Evolutionary conservation across 2,888 invertebrate genomes (phyloP).

Genomic region (Diarsia brunnea): DNA sequence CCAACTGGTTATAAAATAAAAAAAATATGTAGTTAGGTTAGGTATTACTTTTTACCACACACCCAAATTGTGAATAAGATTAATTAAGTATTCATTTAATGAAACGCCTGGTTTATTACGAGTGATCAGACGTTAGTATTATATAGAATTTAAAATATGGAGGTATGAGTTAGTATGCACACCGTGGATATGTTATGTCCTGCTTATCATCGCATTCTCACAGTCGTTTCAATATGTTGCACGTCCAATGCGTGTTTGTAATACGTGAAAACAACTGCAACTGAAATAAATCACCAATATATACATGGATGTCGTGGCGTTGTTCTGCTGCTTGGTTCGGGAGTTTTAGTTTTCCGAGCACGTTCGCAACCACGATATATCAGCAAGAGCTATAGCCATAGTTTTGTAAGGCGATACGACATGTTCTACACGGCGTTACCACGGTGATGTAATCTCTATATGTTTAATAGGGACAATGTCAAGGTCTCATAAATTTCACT

Average conservation of each 20-base stretch:
- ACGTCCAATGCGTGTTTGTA: conserved; percentile 60
- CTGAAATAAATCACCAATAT: conserved; percentile 61
- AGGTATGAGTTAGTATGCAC: conserved; percentile 56
- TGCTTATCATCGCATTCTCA: conserved; percentile 57
- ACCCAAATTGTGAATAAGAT: conserved; percentile 59
- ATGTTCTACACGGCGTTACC: conserved; percentile 74
- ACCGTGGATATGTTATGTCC: conserved; percentile 53
- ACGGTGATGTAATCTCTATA: conserved; percentile 77
- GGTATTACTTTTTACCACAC: conserved; percentile 53
- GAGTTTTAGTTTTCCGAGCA: conserved; percentile 74
- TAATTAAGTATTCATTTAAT: conserved; percentile 64
- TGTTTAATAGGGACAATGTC: conserved; percentile 82
- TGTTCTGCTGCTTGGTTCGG: conserved; percentile 47
- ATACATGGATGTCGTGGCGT: conserved; percentile 46
- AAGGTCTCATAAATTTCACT: conserved; percentile 82
- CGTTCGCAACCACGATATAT: conserved; percentile 73
- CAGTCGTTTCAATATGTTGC: conserved; percentile 60
- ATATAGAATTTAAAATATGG: conserved; percentile 46
- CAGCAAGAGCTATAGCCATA: conserved; percentile 68
- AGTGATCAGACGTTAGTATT: conserved; percentile 42
- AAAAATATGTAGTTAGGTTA: conserved; percentile 42
- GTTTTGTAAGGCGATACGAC: conserved; percentile 80
- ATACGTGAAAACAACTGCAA: conserved; percentile 38
- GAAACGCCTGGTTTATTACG: conserved; percentile 41
- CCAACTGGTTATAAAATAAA: conserved; percentile 54